A percentile compares a stretch with the other conserved stretches of the same genome.
Conservation (phyloP, 2,113 vertebrate genomes). For the Erinaceus europaeus region DNA sequence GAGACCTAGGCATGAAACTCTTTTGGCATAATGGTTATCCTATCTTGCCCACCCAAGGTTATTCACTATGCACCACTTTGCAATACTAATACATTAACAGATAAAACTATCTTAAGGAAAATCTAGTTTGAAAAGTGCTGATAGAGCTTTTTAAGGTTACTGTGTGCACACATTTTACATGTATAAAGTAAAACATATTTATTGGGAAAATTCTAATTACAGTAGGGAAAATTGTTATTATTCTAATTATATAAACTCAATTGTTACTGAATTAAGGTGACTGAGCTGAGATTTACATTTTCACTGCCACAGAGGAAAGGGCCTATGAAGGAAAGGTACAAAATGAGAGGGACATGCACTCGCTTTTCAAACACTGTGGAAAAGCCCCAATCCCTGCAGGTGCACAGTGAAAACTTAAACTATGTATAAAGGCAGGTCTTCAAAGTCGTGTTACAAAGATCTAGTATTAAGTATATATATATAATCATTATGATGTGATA, state of each 20-base stretch:
- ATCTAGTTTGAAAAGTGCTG: background rate
- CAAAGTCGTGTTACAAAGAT: background rate
- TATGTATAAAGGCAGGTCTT: background rate
- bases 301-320: background rate
- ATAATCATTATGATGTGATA: too few relatives aligned
- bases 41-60: too few relatives aligned
- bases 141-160: background rate
- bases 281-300: background rate
- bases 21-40: too few relatives aligned
- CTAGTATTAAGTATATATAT: background rate
- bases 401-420: background rate
- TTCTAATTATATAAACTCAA: background rate
- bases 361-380: background rate
- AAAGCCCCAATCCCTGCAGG: background rate
- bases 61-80: background rate
- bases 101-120: background rate
- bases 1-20: too few relatives aligned
- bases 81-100: background rate
- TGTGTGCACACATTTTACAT: slow-evolving; percentile 19
- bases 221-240: background rate
- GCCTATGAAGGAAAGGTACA: background rate
- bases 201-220: slow-evolving; percentile 1
- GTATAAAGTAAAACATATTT: slow-evolving; percentile 4
- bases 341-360: background rate
- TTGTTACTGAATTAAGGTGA: slow-evolving; percentile 21